A percentile compares a stretch with the other conserved stretches of the same genome.
Evolutionary conservation across 2,113 vertebrate genomes (phyloP).

Genomic region (Mustelus asterias): DNA sequence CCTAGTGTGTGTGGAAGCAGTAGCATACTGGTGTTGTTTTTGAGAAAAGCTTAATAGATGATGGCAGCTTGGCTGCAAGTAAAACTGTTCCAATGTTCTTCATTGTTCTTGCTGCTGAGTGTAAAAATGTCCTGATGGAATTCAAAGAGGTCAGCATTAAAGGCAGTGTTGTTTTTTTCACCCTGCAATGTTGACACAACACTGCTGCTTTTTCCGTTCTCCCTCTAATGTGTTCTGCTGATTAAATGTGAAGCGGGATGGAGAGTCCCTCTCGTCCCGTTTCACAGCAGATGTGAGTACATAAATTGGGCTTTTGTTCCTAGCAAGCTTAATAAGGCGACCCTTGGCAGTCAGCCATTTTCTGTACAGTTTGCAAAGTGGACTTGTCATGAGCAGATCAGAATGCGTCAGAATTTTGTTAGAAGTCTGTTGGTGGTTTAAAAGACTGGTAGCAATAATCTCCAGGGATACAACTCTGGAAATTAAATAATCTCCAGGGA

Average conservation of each 20-base stretch:
- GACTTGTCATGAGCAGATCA: not conserved
- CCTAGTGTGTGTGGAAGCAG: not conserved
- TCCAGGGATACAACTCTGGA: not conserved
- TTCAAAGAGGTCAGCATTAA: constrained; percentile 5
- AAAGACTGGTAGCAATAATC: not conserved
- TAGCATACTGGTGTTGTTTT: not conserved
- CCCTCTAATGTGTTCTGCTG: not conserved
- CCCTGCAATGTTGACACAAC: not conserved
- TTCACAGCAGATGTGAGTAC: not conserved
- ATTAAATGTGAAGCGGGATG: not conserved
- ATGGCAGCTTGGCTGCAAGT: not conserved
- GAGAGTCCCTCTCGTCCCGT: not conserved
- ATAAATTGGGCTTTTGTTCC: not conserved
- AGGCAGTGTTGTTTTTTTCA: not conserved
- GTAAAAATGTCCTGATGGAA: not conserved
- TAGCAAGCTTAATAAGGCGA: not conserved
- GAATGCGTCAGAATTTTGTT: not conserved
- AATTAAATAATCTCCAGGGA: not conserved
- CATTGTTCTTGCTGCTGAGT: not conserved
- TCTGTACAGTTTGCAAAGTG: not conserved
- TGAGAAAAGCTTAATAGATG: not conserved
- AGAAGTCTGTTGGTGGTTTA: not conserved
- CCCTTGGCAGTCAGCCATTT: not conserved
- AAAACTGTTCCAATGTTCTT: not conserved
- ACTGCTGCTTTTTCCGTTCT: not conserved